These are phyloP conservation scores for Aspidiotus rigidus DNA, from an alignment of 2,888 invertebrate species.

Conservation along the genomic window DNA sequence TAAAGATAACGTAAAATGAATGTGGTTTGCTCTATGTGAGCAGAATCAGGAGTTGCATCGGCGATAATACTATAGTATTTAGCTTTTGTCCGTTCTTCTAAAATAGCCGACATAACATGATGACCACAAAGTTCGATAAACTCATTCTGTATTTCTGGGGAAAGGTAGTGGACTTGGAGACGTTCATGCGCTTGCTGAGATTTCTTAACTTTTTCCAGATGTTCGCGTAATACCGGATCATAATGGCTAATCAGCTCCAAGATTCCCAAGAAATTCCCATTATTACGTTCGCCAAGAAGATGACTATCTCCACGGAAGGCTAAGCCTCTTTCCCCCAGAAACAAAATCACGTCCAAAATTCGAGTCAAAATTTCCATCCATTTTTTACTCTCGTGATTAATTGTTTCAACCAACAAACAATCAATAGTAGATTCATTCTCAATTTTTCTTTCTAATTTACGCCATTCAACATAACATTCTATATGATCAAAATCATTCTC, in stretches of 20 bases:
- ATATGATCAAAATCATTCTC: no score
- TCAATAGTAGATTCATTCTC: no score
- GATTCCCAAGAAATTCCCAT: constrained; percentile 35
- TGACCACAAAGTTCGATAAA: constrained; percentile 34
- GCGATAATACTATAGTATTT: constrained; percentile 36
- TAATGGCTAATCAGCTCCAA: constrained; percentile 35
- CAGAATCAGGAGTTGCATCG: constrained; percentile 36
- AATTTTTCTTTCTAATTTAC: no score
- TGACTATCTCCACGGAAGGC: no score
- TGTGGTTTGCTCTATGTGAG: constrained; percentile 36
- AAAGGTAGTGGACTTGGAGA: constrained; percentile 35
- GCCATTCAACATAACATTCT: no score
- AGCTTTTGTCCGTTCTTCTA: constrained; percentile 33
- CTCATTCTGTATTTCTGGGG: constrained; percentile 36
- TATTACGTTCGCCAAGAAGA: constrained; percentile 28
- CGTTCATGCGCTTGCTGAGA: constrained; percentile 3
- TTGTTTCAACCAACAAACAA: no score
- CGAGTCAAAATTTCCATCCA: constrained; percentile 25
- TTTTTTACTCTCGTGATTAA: no score
- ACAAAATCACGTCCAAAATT: constrained; percentile 30
- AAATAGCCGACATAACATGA: constrained; percentile 26
- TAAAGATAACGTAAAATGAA: constrained; percentile 33
- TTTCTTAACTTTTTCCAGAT: constrained; percentile 29
- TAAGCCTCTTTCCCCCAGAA: constrained; percentile 35
- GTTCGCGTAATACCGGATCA: constrained; percentile 35